Conservation (phyloP, 2,797 vertebrate species). For the Syngnathus acus region DNA sequence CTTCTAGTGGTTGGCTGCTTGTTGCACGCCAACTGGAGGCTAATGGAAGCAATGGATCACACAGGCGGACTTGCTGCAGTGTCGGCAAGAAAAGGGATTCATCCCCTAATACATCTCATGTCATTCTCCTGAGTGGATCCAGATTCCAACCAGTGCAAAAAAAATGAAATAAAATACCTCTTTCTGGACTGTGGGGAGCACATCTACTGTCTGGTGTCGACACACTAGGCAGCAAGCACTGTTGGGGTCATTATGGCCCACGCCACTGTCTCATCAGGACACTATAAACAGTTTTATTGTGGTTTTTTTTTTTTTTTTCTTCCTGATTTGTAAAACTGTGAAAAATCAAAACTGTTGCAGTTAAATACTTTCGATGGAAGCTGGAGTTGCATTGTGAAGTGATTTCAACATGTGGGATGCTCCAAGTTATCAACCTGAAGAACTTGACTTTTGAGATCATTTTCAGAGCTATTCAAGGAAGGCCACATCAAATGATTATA, state of each 20-base stretch:
- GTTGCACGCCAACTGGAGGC: background rate
- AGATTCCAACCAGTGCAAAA: background rate
- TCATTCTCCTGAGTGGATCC: background rate
- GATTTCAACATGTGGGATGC: background rate
- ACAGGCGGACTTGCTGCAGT: background rate
- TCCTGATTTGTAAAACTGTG: background rate
- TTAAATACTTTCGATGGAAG: background rate
- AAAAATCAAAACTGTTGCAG: background rate
- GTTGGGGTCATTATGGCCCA: background rate
- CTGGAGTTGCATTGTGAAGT: background rate
- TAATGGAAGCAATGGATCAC: background rate
- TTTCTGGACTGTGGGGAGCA: background rate
- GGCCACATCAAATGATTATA: too few relatives aligned
- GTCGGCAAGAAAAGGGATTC: background rate
- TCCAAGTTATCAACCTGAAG: background rate
- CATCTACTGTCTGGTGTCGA: background rate
- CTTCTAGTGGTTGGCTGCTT: constrained; percentile 1
- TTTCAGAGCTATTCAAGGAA: background rate
- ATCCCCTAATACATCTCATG: background rate
- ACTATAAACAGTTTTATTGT: background rate
- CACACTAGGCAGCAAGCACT: background rate
- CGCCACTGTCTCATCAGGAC: background rate
- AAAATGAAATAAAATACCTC: background rate
- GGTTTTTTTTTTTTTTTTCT: background rate
- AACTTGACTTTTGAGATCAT: background rate